A percentile compares a stretch with the other conserved stretches of the same genome.
phyloP scores from a whole-genome alignment of 2,888 invertebrate species.

The Monoplex corrugatus region DNA sequence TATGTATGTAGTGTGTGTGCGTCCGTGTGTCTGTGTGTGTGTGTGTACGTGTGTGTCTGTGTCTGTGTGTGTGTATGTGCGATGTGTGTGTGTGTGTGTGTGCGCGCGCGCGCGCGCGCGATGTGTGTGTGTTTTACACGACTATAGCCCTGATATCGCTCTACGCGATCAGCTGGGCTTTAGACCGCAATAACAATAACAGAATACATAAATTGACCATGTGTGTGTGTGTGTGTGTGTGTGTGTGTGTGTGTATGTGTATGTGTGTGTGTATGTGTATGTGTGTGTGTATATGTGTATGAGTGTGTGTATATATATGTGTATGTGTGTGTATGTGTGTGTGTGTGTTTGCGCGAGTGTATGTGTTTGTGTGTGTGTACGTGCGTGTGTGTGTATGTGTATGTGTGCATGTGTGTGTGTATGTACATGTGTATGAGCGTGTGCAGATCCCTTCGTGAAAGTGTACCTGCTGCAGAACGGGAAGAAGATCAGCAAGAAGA shows the following conservation, averaged over 20 bases:
- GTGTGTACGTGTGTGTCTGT: too few species aligned
- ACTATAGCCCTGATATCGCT: too few species aligned
- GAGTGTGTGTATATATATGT: background rate
- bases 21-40: too few species aligned
- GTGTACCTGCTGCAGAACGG: slow-evolving; percentile 91
- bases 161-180: background rate
- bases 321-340: background rate
- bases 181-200: background rate
- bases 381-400: background rate
- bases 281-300: background rate
- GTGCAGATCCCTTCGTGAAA: slow-evolving; percentile 88
- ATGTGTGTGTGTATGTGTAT: background rate
- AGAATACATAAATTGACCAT: too few species aligned
- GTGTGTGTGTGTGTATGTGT: background rate
- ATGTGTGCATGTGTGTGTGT: background rate
- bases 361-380: background rate
- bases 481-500: slow-evolving; percentile 91
- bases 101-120: too few species aligned
- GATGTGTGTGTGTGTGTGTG: too few species aligned
- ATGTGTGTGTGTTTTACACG: too few species aligned
- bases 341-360: background rate
- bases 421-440: slow-evolving; percentile 21
- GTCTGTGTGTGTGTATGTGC: too few species aligned
- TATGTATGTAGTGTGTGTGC: too few species aligned
- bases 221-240: too few species aligned